Conservation (phyloP, 2,113 vertebrate genomes). For the Entelurus aequoreus region DNA sequence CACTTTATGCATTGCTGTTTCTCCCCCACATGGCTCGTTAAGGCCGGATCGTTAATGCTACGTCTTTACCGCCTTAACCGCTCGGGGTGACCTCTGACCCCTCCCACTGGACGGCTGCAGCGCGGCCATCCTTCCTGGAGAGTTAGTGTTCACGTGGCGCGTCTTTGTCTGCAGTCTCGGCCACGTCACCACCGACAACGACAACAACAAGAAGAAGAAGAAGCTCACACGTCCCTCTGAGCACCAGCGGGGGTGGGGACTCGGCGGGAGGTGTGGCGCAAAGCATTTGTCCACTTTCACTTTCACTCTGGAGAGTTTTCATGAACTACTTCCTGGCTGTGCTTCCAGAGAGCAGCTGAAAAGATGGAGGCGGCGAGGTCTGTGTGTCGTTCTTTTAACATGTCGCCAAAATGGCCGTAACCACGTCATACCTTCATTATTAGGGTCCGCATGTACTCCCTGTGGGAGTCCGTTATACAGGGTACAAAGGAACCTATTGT, state of each 20-base stretch:
- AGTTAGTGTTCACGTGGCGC: neutral
- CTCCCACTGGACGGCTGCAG: conserved; percentile 3
- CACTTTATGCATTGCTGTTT: neutral
- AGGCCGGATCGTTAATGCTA: conserved; percentile 2
- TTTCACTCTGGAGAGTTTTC: neutral
- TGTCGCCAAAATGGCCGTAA: too few species aligned
- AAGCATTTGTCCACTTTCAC: conserved; percentile 34
- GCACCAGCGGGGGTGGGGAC: neutral
- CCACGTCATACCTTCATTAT: too few species aligned
- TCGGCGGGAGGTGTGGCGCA: conserved; percentile 24
- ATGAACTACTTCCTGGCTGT: neutral
- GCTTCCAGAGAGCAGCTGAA: too few species aligned
- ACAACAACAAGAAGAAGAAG: neutral
- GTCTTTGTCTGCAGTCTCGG: too few species aligned
- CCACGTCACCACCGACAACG: neutral
- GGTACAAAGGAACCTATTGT: too few species aligned
- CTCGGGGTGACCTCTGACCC: conserved; percentile 23
- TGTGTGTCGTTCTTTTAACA: too few species aligned
- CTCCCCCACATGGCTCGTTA: conserved; percentile 1
- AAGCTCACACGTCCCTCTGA: conserved; percentile 1
- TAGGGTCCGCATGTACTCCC: too few species aligned
- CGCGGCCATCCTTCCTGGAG: conserved; percentile 5
- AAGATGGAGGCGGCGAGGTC: too few species aligned
- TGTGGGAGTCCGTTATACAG: too few species aligned
- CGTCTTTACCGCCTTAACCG: conserved; percentile 3